Evolutionary conservation across 1,140 invertebrate species (phyloP).

Genomic region (Monomorium pharaonis): DNA sequence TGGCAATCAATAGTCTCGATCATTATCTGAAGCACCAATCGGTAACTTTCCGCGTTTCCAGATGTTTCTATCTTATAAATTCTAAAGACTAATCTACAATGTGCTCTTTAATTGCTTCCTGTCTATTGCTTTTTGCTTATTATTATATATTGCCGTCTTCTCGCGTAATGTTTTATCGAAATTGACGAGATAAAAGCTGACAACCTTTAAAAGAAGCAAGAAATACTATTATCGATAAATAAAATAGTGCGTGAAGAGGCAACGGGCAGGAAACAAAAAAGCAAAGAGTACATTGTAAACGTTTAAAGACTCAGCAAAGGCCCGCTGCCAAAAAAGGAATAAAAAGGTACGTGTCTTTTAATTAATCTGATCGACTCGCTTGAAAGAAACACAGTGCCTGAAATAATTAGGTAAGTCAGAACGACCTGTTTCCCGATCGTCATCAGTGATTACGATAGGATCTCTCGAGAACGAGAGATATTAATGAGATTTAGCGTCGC

Average conservation of each 20-base stretch:
- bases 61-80: not conserved
- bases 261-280: too few species aligned
- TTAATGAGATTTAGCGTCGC: not conserved
- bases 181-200: too few species aligned
- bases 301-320: not conserved
- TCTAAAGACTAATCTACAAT: not conserved
- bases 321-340: not conserved
- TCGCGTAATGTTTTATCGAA: too few species aligned
- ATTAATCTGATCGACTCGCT: not conserved
- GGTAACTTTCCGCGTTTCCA: not conserved
- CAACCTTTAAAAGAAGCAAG: too few species aligned
- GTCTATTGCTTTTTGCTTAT: too few species aligned
- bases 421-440: not conserved
- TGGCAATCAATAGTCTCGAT: not conserved
- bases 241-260: too few species aligned
- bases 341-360: not conserved
- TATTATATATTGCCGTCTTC: too few species aligned
- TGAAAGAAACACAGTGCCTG: too few species aligned
- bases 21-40: not conserved
- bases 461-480: not conserved
- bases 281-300: too few species aligned
- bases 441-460: not conserved
- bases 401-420: not conserved
- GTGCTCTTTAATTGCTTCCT: too few species aligned
- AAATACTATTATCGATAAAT: too few species aligned